Evolutionary conservation across 1,140 invertebrate genomes (phyloP), one percentile per base, ranked within the genome.

Genomic region (Campodea augens): DNA sequence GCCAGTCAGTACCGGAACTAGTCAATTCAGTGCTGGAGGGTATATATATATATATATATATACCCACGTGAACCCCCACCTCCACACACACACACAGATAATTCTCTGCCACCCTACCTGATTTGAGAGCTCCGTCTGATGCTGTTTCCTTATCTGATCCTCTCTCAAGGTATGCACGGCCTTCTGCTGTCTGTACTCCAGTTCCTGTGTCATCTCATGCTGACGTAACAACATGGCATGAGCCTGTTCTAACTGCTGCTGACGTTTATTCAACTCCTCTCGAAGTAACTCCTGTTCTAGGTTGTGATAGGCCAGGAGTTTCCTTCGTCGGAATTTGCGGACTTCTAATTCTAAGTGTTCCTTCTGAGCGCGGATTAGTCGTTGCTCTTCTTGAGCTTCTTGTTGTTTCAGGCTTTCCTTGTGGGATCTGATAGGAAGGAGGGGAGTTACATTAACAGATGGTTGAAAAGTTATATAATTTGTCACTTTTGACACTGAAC

Each of bases 131-230:
- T 99, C 95, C 3, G 90, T 96, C 51, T 81, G 75, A 63, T 98
- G 93, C 63, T 98, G 92, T 57, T 82, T 73, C 47, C 74, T 74
- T 50, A 91, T 75, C 52, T 72, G 74, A 53, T 98, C 91, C 59
- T 93, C 90, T 43, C 90, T 71, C 54, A 95, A 64, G 41, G 78
- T 75, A 60, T 98, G 92, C 32, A 97, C 85, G 39, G 86, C 84
- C 58, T 88, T 84, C 62, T 97, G 87, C 60, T 98, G 92, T 49
- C 82, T 68, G 61, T 90, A 91, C 60, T 98, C 93, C 41, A 98
- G 64, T 58, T 98, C 90, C 61, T 93, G 87, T 22, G 91, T 96
- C 59, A 88, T 83, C 58, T 97, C 90, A 63, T 98, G 92, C 65
- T 98, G 93, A 45, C 88, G 73, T 32, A 95, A 61, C 29, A 98